Conservation (phyloP, 2,113 vertebrate species). For the Atrichornis clamosus region DNA sequence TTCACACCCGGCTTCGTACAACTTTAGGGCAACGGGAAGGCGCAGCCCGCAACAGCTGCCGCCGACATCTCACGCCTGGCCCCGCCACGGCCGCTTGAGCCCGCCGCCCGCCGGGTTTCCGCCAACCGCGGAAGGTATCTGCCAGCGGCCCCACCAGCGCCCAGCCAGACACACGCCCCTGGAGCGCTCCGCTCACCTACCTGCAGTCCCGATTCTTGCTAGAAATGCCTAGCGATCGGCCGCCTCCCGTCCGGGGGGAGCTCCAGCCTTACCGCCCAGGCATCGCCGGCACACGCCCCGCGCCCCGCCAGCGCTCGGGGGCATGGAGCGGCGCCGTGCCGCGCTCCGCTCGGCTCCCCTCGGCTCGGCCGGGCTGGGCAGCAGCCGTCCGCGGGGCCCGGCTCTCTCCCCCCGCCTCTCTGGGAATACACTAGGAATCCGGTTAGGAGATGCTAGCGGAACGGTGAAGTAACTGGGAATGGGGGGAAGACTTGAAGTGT, state of each 20-base stretch:
- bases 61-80: not conserved
- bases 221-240: conserved; percentile 75
- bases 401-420: not conserved
- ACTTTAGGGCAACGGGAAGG: not conserved
- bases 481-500: not conserved
- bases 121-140: not conserved
- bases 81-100: not conserved
- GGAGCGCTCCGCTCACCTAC: conserved; percentile 55
- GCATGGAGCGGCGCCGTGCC: conserved; percentile 36
- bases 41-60: not conserved
- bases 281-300: conserved; percentile 76
- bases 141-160: not conserved
- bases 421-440: not conserved
- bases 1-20: not conserved
- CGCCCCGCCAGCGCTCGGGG: conserved; percentile 55
- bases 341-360: not conserved
- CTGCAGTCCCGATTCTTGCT: conserved; percentile 75
- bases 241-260: conserved; percentile 57
- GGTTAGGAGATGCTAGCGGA: not conserved
- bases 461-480: not conserved
- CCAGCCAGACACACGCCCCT: not conserved
- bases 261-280: conserved; percentile 76
- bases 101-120: not conserved
- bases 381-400: not conserved
- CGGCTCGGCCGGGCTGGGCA: not conserved